Evolutionary conservation across 2,797 vertebrate genomes (phyloP), one percentile per base, ranked within the genome.

Genomic region (Anabacerthia variegaticeps): DNA sequence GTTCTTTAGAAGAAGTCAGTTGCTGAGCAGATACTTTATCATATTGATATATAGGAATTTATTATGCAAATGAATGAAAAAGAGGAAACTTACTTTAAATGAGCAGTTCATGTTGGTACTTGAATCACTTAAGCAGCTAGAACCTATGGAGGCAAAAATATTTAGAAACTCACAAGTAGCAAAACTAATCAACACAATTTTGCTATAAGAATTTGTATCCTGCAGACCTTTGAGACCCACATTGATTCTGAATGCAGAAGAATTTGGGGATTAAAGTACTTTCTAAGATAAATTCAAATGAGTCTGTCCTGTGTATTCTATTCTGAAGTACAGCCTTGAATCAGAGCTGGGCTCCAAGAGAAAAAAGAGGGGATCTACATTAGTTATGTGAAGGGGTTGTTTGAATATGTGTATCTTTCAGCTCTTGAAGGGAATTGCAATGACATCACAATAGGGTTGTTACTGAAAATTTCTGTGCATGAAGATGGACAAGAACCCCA

Each of bases 151-250:
- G 74, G 39, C 28, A 91, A 89, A 84, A 82, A 34, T 77, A 92
- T 77, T 46, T 84, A 52, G 26, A 69, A 84, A 89, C 91, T 96
- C 97, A 97, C 96, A 97, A 96, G 96, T 96, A 88, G 97, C 96
- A 97, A 97, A 96, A 96, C 87, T 72, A 91, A 90, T 84, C 52
- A 91, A 43, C 39, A 46, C 21, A 74, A 73, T 51, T 68, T 84
- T 85, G 24, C 22, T 74, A 3, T 52, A 41, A 75, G 20, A 81
- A 74, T 52, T 56, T 51, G 12, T 28, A 26, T 81, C 36, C 58
- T 94, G 56, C 48, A 55, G 74, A 52, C 26, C 36, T 88, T 79
- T 91, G 78, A 94, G 82, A 81, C 43, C n/a, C 32, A 65, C 10
- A 5, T 10, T 44, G 59, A 56, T 90, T 94, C 44, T 74, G 71